Conservation (phyloP, 2,888 invertebrate species). For the Priocnemis perturbator region DNA sequence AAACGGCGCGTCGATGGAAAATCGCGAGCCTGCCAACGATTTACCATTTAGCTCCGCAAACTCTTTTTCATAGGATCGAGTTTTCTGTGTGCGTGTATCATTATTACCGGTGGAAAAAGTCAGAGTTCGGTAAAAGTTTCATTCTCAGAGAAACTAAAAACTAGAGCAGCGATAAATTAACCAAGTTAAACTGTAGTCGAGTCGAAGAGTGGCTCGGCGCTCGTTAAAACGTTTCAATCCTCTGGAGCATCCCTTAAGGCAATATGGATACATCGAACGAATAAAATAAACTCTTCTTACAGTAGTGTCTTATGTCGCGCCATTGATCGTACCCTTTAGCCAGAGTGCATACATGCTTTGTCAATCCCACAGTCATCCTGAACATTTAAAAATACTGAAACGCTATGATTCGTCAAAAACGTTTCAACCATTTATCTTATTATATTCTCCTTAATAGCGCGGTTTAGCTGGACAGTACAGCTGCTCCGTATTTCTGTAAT, state of each 20-base stretch:
- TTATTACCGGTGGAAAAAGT: constrained; percentile 27
- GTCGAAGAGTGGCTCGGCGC: constrained; percentile 25
- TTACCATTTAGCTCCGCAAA: too few species aligned
- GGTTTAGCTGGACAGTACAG: too few species aligned
- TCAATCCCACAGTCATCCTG: too few species aligned
- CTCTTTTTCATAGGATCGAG: constrained; percentile 17
- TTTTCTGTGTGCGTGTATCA: constrained; percentile 31
- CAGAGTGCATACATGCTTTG: too few species aligned
- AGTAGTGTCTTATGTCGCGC: constrained; percentile 8
- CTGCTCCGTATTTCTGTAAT: too few species aligned
- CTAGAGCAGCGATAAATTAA: constrained; percentile 25
- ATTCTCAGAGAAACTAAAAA: constrained; percentile 41
- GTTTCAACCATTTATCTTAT: too few species aligned
- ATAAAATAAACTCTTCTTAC: constrained; percentile 24
- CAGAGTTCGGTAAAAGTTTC: constrained; percentile 34
- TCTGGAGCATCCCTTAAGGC: constrained; percentile 16
- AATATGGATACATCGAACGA: constrained; percentile 29
- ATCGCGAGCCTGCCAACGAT: too few species aligned
- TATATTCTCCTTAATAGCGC: too few species aligned
- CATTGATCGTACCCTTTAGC: too few species aligned
- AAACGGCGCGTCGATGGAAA: too few species aligned
- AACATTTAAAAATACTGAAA: too few species aligned
- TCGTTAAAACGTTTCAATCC: constrained; percentile 37
- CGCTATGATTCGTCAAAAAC: too few species aligned
- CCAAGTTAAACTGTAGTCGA: constrained; percentile 35